Conservation (phyloP, 1,140 invertebrate genomes). For the Drosophila azteca region DNA sequence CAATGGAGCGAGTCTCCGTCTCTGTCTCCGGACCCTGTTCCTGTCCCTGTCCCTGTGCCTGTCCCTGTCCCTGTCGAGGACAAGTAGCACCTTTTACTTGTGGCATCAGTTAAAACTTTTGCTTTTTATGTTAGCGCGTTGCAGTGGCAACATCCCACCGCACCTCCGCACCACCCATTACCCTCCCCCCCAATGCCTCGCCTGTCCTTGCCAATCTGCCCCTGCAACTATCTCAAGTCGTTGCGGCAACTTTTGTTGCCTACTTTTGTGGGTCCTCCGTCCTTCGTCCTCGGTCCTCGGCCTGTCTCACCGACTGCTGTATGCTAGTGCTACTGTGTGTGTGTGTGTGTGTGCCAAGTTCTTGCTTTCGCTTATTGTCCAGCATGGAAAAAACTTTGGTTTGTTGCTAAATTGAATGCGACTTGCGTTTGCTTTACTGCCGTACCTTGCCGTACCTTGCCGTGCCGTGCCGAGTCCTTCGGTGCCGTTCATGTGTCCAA, state of each 20-base stretch:
- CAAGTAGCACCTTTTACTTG: constrained; percentile 79
- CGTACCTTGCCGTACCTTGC: neutral
- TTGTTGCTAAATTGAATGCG: constrained; percentile 78
- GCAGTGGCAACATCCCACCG: constrained; percentile 48
- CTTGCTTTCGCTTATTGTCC: constrained; percentile 71
- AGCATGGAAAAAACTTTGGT: constrained; percentile 61
- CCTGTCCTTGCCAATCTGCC: neutral
- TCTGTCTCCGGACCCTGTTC: too few relatives aligned
- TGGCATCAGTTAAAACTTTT: constrained; percentile 76
- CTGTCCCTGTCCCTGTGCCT: neutral
- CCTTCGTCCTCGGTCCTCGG: neutral
- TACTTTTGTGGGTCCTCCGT: constrained; percentile 33
- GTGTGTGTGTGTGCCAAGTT: constrained; percentile 47
- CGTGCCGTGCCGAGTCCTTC: neutral
- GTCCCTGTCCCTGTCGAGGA: constrained; percentile 29
- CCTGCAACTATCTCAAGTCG: constrained; percentile 59
- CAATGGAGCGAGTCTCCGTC: constrained; percentile 56
- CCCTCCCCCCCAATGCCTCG: neutral
- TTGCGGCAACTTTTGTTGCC: constrained; percentile 60
- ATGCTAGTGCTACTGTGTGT: constrained; percentile 31
- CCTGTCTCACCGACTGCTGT: constrained; percentile 5
- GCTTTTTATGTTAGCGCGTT: constrained; percentile 73
- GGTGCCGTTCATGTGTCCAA: constrained; percentile 2
- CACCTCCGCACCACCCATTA: neutral
- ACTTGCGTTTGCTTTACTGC: constrained; percentile 56